Evolutionary conservation across 2,113 vertebrate species (phyloP).

Genomic region (Channa argus): DNA sequence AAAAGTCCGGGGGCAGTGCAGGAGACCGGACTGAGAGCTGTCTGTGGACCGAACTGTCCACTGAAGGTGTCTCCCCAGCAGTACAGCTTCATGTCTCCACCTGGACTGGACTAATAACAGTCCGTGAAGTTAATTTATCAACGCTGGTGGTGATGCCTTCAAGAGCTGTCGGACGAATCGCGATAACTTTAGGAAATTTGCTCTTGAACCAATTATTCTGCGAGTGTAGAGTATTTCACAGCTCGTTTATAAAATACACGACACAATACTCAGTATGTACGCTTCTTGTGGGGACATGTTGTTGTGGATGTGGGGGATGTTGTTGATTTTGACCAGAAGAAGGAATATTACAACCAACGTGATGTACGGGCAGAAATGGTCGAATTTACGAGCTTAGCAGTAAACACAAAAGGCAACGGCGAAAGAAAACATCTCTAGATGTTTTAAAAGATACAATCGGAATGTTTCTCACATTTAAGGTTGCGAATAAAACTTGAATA

Average conservation of each 20-base stretch:
- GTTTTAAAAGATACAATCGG: neutral
- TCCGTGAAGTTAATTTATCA: neutral
- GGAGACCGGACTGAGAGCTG: slow-evolving; percentile 17
- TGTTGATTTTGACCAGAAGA: neutral
- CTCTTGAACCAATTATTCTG: neutral
- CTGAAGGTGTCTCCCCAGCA: slow-evolving; percentile 73
- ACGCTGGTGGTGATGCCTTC: slow-evolving; percentile 39
- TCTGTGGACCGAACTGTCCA: slow-evolving; percentile 63
- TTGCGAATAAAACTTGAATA: no score
- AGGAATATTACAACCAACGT: neutral
- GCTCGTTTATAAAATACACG: neutral
- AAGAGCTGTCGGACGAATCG: neutral
- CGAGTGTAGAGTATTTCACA: rapidly evolving
- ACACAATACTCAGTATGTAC: rapidly evolving
- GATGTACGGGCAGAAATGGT: rapidly evolving
- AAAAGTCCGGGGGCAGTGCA: slow-evolving; percentile 48
- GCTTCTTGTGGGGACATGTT: neutral
- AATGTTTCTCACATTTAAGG: neutral
- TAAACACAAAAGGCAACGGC: neutral
- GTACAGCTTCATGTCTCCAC: slow-evolving; percentile 50
- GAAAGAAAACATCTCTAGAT: neutral
- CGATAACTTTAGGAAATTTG: rapidly evolving
- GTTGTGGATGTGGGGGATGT: neutral
- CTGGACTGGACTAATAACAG: neutral
- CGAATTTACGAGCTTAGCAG: neutral